These are phyloP conservation scores for Sorex fumeus DNA, from an alignment of 2,113 vertebrate species.

Conservation along the genomic window DNA sequence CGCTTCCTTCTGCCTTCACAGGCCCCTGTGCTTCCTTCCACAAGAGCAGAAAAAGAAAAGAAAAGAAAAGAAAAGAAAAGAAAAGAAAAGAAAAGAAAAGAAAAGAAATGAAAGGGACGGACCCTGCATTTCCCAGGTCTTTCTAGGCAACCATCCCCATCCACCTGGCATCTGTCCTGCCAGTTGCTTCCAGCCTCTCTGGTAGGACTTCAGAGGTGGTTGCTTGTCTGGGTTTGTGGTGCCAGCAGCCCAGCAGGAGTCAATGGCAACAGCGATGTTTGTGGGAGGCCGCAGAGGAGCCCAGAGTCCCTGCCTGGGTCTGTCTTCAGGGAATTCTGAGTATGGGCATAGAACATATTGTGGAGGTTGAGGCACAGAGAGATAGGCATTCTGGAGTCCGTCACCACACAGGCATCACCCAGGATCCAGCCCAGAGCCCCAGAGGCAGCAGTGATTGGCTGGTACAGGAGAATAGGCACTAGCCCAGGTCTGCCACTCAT, in stretches of 20 bases:
- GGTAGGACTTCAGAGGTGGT: not conserved
- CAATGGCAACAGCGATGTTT: no score
- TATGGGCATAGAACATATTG: not conserved
- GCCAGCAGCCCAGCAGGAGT: not conserved
- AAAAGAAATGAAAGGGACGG: no score
- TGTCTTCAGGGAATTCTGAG: not conserved
- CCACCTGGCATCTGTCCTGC: not conserved
- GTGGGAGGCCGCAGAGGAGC: not conserved
- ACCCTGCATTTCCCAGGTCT: not conserved
- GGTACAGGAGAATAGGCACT: not conserved
- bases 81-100: no score
- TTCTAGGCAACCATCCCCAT: not conserved
- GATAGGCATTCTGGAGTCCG: not conserved
- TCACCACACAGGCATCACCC: not conserved
- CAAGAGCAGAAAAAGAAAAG: no score
- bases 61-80: no score
- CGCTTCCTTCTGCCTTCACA: not conserved
- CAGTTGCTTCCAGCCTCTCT: not conserved
- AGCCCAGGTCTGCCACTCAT: not conserved
- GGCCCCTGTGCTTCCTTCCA: not conserved
- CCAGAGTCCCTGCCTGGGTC: not conserved
- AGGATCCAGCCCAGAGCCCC: fast-evolving
- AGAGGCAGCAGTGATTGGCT: not conserved
- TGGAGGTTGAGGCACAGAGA: not conserved
- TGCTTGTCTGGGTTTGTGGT: not conserved